Percentiles rank a stretch among this genome's conserved stretches.
Evolutionary conservation across 2,797 vertebrate species (phyloP).

Genomic region (Cercopithecus petaurista): DNA sequence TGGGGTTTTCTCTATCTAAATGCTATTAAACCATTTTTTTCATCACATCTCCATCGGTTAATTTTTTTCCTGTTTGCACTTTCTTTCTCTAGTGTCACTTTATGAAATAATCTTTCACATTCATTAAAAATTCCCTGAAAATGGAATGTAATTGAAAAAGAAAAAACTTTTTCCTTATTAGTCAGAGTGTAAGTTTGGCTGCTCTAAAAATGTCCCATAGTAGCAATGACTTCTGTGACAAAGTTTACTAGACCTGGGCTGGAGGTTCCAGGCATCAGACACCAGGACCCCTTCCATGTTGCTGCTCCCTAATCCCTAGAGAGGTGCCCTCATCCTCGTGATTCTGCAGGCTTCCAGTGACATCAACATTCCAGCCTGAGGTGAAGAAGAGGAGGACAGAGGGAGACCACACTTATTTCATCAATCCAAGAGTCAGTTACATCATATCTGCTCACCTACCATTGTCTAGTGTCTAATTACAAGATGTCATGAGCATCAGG

Average conservation of each 20-base stretch:
- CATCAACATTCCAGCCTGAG: not conserved
- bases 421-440: not conserved
- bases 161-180: not conserved
- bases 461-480: not conserved
- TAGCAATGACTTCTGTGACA: not conserved
- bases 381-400: not conserved
- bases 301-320: not conserved
- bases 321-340: too few species aligned
- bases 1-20: too few species aligned
- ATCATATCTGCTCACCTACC: not conserved
- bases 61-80: not conserved
- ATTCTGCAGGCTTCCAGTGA: not conserved
- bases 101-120: not conserved
- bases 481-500: not conserved
- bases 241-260: not conserved
- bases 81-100: not conserved
- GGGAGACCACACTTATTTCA: not conserved
- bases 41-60: not conserved
- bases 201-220: not conserved
- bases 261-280: not conserved
- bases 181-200: not conserved
- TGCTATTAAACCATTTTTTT: not conserved
- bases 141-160: not conserved
- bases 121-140: not conserved
- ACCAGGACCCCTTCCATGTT: not conserved